phyloP scores from a whole-genome alignment of 2,888 invertebrate species.

The Blastobasis adustella region DNA sequence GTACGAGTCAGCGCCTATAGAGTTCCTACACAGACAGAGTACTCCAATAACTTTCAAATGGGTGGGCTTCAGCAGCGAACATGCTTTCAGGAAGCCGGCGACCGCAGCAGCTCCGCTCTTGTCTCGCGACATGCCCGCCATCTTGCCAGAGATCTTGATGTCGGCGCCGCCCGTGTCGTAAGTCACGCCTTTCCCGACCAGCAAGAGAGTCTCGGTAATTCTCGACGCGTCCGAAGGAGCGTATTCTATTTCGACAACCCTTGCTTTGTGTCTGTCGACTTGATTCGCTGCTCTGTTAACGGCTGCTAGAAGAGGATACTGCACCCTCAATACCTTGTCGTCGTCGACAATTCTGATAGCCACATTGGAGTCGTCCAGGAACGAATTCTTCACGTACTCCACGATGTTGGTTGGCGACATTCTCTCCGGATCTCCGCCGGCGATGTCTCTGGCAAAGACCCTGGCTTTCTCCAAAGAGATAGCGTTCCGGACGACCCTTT shows the following conservation, averaged over 20 bases:
- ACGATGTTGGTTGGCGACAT: slow-evolving; percentile 89
- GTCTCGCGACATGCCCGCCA: slow-evolving; percentile 91
- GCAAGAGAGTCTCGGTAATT: slow-evolving; percentile 80
- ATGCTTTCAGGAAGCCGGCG: slow-evolving; percentile 89
- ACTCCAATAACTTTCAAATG: slow-evolving; percentile 85
- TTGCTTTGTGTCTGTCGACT: slow-evolving; percentile 78
- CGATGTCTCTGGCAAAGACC: slow-evolving; percentile 64
- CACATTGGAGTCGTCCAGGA: slow-evolving; percentile 75
- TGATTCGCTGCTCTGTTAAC: slow-evolving; percentile 84
- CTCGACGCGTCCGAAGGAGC: slow-evolving; percentile 61
- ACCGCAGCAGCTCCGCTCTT: slow-evolving; percentile 94
- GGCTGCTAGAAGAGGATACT: slow-evolving; percentile 86
- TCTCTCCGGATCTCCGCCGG: slow-evolving; percentile 90
- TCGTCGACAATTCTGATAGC: slow-evolving; percentile 78
- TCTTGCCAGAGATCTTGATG: slow-evolving; percentile 80
- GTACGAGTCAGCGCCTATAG: slow-evolving; percentile 87
- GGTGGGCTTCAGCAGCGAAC: slow-evolving; percentile 81
- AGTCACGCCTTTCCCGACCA: slow-evolving; percentile 93
- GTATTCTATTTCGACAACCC: slow-evolving; percentile 78
- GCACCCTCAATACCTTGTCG: slow-evolving; percentile 73
- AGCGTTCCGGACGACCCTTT: slow-evolving; percentile 75
- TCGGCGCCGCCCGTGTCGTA: slow-evolving; percentile 88
- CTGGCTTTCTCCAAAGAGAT: slow-evolving; percentile 80
- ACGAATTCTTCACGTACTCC: slow-evolving; percentile 81
- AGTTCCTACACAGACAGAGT: slow-evolving; percentile 89